Evolutionary conservation across 2,888 invertebrate genomes (phyloP), one percentile per base, ranked within the genome.

Genomic region (Sphinx pinastri): DNA sequence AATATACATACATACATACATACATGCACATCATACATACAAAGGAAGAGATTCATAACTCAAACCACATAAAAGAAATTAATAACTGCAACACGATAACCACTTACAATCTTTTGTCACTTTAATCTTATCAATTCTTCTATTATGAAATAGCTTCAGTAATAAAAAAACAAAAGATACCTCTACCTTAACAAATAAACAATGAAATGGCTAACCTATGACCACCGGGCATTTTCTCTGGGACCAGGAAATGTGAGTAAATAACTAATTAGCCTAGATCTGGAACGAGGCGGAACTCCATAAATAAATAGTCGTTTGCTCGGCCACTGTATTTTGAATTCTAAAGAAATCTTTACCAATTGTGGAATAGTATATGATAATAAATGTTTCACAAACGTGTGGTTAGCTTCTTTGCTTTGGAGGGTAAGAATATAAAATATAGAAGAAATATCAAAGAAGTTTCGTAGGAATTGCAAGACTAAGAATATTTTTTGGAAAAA

Each of bases 141-240:
- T 47, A 49, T 8, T 11, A 7, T 49, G 19, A 63, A 63, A 49
- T 49, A 63, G 49, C 13, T 49, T 49, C 49, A 63, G 47, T 12
- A 19, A 6, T 16, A 63, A 63, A 49, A 19, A 49, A 63, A 63
- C 63, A 63, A 25, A 63, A 25, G 60, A 25, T 16, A 49, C 19
- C 7, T 49, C 47, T 6, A 13, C 7, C 16, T 19, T 63, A 63
- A 63, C 19, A 63, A 63, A 63, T 19, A 55, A 25, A 63, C 63
- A 63, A 63, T 63, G 63, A 63, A 49, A 63, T 47, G 47, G 60
- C 60, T 63, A 25, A 63, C 49, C 49, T 63, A 63, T 63, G 63
- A 63, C 63, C 63, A 19, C 16, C 63, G 63, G 19, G 47, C 19
- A 19, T 49, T 63, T 49, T 47, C 47, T 63, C 19, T 47, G 19